These are phyloP conservation scores for Aldrovandia affinis DNA, from an alignment of 2,797 vertebrate genomes.

Conservation along the genomic window DNA sequence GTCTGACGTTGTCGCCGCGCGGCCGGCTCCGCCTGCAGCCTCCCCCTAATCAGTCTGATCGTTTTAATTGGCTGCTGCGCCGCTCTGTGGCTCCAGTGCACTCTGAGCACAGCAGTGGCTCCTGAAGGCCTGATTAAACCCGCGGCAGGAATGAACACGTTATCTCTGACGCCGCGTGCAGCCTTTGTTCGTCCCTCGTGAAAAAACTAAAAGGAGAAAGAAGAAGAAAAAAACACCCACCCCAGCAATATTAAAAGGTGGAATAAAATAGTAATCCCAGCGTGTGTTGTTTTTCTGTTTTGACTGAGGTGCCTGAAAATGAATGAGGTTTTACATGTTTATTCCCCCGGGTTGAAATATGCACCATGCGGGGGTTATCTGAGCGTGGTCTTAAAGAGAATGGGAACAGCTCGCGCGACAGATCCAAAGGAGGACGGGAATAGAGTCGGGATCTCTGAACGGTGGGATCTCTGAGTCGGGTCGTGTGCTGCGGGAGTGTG, in stretches of 20 bases:
- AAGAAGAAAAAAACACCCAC: neutral
- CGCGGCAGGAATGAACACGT: neutral
- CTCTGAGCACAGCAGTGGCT: neutral
- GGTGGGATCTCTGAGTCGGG: slow-evolving; percentile 6
- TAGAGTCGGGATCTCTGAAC: slow-evolving; percentile 9
- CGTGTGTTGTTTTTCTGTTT: neutral
- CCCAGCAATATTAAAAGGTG: neutral
- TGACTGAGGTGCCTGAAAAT: neutral
- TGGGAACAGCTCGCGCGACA: neutral
- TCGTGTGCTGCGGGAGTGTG: slow-evolving; percentile 31
- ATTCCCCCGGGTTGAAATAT: neutral
- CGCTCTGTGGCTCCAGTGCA: neutral
- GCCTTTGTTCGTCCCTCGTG: neutral
- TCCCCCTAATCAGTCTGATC: slow-evolving; percentile 22
- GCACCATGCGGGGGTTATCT: neutral
- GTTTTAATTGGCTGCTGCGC: slow-evolving; percentile 23
- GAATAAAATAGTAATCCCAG: neutral
- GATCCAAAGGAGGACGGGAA: neutral
- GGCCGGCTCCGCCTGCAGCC: neutral
- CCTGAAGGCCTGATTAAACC: neutral
- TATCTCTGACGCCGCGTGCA: neutral
- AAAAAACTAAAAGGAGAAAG: neutral
- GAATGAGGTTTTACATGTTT: neutral
- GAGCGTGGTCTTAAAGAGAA: neutral
- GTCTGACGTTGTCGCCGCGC: neutral